A percentile compares a stretch with the other conserved stretches of the same genome.
Conservation (phyloP, 2,888 invertebrate genomes). For the Eupithecia tripunctaria region DNA sequence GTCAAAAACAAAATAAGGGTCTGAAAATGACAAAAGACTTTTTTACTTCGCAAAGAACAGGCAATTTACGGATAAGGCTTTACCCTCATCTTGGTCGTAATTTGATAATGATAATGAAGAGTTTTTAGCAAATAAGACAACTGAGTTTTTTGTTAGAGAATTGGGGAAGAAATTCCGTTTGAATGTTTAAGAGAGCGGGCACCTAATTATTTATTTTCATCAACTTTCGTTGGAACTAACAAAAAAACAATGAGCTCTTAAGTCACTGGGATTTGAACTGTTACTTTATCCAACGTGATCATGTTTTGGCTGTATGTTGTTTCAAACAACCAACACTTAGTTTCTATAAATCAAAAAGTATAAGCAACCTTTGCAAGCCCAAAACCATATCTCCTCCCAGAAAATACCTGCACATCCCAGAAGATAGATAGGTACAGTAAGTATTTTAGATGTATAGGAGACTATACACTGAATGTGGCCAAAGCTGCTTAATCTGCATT, state of each 20-base stretch:
- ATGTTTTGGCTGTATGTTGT: background rate
- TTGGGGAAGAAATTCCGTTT: background rate
- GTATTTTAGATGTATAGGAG: background rate
- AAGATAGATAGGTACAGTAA: background rate
- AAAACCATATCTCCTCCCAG: background rate
- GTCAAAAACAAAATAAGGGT: constrained; percentile 38
- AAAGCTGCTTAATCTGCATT: background rate
- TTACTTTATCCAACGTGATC: background rate
- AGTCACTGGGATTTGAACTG: background rate
- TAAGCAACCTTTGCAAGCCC: background rate
- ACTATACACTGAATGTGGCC: too few species aligned
- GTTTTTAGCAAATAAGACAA: constrained; percentile 18
- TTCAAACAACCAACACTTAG: background rate
- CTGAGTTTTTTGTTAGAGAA: background rate
- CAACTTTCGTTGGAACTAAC: background rate
- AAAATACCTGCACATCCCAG: background rate
- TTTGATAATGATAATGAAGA: constrained; percentile 37
- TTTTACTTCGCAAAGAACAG: constrained; percentile 34
- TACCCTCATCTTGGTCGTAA: constrained; percentile 36
- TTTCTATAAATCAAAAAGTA: background rate
- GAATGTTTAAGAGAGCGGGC: background rate
- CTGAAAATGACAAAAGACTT: constrained; percentile 43
- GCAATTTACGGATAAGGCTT: constrained; percentile 37
- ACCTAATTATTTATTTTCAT: background rate
- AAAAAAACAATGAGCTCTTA: background rate